These are phyloP conservation scores for Cricetomys ansorgei DNA, from an alignment of 2,113 vertebrate species.

Conservation along the genomic window DNA sequence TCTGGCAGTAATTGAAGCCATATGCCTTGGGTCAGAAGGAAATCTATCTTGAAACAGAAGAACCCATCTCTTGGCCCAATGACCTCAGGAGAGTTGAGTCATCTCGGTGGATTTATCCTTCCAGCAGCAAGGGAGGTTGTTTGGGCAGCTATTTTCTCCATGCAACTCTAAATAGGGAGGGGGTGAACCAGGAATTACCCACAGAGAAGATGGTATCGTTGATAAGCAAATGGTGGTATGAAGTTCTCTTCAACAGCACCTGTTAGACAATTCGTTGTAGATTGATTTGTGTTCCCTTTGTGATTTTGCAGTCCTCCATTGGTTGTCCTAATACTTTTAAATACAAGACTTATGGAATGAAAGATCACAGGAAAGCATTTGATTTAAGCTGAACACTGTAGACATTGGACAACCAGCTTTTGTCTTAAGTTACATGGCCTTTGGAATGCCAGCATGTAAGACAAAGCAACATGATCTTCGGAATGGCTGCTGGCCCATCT, in stretches of 20 bases:
- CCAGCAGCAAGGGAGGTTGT: background rate
- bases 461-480: conserved; percentile 68
- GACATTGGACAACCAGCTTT: conserved; percentile 48
- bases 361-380: conserved; percentile 62
- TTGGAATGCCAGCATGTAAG: conserved; percentile 60
- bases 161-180: conserved; percentile 6
- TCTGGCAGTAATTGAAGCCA: conserved; percentile 81
- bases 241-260: conserved; percentile 55
- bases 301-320: conserved; percentile 56
- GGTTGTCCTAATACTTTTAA: conserved; percentile 61
- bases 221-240: conserved; percentile 67
- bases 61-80: conserved; percentile 80
- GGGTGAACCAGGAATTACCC: background rate
- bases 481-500: conserved; percentile 60
- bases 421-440: conserved; percentile 67
- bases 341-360: conserved; percentile 61
- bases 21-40: conserved; percentile 74
- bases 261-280: conserved; percentile 73
- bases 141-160: background rate
- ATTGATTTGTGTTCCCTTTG: conserved; percentile 70
- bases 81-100: conserved; percentile 84
- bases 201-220: conserved; percentile 18
- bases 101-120: conserved; percentile 73
- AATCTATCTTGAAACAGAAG: conserved; percentile 84
- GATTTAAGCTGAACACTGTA: conserved; percentile 61